Evolutionary conservation across 1,140 invertebrate species (phyloP).

Genomic region (Musca domestica): DNA sequence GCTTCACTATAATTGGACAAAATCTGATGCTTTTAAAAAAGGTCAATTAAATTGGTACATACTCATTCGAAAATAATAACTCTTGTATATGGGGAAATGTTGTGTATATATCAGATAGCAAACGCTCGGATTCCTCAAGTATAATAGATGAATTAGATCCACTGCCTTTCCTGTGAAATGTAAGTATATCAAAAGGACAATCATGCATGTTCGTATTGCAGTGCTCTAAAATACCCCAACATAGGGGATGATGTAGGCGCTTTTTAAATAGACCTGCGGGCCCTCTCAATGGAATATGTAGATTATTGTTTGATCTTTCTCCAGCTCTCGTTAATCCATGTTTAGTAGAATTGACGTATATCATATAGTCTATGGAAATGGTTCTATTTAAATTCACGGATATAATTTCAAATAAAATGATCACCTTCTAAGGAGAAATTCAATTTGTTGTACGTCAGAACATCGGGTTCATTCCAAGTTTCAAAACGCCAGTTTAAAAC

Average conservation of each 20-base stretch:
- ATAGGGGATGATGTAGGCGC: conserved; percentile 51
- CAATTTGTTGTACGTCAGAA: conserved; percentile 54
- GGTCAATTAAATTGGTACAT: background rate
- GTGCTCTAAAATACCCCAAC: conserved; percentile 54
- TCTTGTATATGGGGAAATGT: conserved; percentile 49
- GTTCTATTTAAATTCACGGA: background rate
- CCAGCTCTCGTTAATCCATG: conserved; percentile 44
- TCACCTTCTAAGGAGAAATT: conserved; percentile 55
- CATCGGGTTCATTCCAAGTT: conserved; percentile 59
- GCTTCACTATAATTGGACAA: conserved; percentile 50
- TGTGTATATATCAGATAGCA: conserved; percentile 46
- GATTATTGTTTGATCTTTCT: conserved; percentile 25
- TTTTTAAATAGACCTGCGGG: conserved; percentile 57
- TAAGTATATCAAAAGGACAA: conserved; percentile 55
- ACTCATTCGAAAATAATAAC: conserved; percentile 55
- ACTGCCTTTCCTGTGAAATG: conserved; percentile 57
- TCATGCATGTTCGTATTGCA: conserved; percentile 46
- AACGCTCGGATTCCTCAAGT: conserved; percentile 42
- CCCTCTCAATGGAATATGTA: conserved; percentile 47
- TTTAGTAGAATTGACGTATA: conserved; percentile 44
- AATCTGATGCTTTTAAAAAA: background rate
- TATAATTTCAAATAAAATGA: conserved; percentile 10
- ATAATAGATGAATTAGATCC: conserved; percentile 45
- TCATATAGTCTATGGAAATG: conserved; percentile 37
- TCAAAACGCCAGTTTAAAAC: conserved; percentile 57